Conservation (phyloP, 2,797 vertebrate species). For the Ibycter americanus region DNA sequence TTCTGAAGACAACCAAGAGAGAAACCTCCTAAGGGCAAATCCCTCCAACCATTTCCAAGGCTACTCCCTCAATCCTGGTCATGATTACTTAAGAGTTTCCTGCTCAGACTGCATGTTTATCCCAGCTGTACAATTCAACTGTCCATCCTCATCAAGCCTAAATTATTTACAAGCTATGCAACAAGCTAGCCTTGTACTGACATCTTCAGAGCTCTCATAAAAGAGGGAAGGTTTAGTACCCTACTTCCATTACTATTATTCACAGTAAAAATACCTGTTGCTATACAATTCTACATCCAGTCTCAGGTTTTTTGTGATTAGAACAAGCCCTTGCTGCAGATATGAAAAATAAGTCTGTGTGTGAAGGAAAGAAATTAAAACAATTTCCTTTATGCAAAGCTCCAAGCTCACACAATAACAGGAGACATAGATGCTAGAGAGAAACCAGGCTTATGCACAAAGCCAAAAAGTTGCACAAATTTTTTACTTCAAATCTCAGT, state of each 20-base stretch:
- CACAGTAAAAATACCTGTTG: neutral
- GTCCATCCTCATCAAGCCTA: neutral
- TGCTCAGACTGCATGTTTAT: neutral
- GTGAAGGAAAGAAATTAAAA: neutral
- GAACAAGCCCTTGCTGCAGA: neutral
- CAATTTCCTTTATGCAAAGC: neutral
- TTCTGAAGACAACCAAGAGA: neutral
- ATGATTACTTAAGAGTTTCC: neutral
- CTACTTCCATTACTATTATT: neutral
- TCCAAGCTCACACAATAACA: neutral
- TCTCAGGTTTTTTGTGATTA: neutral
- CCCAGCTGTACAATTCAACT: neutral
- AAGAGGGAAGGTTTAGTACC: neutral
- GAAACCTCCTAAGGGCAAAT: slow-evolving; percentile 16
- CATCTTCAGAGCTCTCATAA: neutral
- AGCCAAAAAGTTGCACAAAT: neutral
- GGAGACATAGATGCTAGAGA: neutral
- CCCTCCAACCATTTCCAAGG: neutral
- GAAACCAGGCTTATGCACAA: neutral
- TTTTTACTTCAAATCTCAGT: neutral
- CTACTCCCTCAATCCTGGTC: neutral
- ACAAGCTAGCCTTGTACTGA: neutral
- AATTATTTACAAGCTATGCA: slow-evolving; percentile 7
- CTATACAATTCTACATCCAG: neutral
- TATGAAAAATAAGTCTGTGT: neutral